Evolutionary conservation across 2,797 vertebrate genomes (phyloP).

Genomic region (Manis pentadactyla): DNA sequence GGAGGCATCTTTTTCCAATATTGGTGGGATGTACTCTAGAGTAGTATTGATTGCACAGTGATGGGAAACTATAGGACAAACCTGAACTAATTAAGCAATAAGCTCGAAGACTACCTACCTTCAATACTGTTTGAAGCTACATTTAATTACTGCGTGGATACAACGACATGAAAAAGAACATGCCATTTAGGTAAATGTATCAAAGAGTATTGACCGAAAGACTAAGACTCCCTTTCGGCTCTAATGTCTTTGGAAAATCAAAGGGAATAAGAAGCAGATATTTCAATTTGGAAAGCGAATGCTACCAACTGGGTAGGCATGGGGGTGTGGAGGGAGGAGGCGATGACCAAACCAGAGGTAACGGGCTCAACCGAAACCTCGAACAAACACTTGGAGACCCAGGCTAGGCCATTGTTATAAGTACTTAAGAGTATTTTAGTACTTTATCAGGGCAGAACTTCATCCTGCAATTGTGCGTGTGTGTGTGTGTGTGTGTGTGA

Average conservation of each 20-base stretch:
- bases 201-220: slow-evolving; percentile 56
- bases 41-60: slow-evolving; percentile 79
- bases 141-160: slow-evolving; percentile 81
- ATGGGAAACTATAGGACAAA: slow-evolving; percentile 83
- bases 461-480: neutral
- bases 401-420: neutral
- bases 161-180: slow-evolving; percentile 58
- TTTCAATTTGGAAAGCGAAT: slow-evolving; percentile 50
- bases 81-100: slow-evolving; percentile 87
- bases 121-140: slow-evolving; percentile 80
- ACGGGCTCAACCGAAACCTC: slow-evolving; percentile 1
- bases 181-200: slow-evolving; percentile 68
- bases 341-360: neutral
- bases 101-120: slow-evolving; percentile 80
- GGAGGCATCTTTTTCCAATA: slow-evolving; percentile 85
- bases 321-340: neutral
- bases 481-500: neutral
- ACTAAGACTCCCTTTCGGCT: slow-evolving; percentile 17
- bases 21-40: slow-evolving; percentile 82
- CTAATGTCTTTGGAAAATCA: slow-evolving; percentile 28
- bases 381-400: neutral
- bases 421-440: neutral
- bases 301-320: neutral
- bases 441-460: neutral
- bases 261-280: slow-evolving; percentile 19